These are phyloP conservation scores for Nyctibius grandis DNA, from an alignment of 2,797 vertebrate species.

Conservation along the genomic window DNA sequence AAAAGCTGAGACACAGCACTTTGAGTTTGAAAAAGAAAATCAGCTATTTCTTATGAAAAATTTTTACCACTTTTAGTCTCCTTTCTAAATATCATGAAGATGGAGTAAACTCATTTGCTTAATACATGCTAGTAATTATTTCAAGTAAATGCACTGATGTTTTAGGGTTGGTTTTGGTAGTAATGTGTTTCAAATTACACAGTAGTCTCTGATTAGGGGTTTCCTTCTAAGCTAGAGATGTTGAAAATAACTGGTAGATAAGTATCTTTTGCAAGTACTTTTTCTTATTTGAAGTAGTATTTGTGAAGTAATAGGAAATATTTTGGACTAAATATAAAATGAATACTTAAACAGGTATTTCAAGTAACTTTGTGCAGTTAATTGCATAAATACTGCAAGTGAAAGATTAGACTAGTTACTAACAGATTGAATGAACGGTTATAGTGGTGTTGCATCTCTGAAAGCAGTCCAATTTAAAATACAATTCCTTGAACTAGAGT, in stretches of 20 bases:
- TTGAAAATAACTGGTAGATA: neutral
- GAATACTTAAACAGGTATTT: neutral
- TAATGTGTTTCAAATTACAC: neutral
- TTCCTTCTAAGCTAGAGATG: slow-evolving; percentile 4
- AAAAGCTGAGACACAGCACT: neutral
- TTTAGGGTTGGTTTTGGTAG: neutral
- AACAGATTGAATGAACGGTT: neutral
- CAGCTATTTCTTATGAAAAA: neutral
- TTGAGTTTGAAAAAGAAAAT: neutral
- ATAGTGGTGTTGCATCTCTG: neutral
- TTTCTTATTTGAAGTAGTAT: slow-evolving; percentile 30
- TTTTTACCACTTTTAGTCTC: neutral
- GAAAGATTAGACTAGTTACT: slow-evolving; percentile 20
- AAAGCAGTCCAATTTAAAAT: neutral
- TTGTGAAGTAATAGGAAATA: slow-evolving; percentile 31
- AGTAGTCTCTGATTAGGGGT: neutral
- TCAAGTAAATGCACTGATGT: slow-evolving; percentile 22
- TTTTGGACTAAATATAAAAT: slow-evolving; percentile 17
- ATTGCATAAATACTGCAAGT: neutral
- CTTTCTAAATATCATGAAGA: neutral
- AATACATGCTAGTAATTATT: neutral
- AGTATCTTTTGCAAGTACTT: slow-evolving; percentile 15
- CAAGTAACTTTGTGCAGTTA: neutral
- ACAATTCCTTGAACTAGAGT: neutral
- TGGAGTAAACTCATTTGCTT: neutral